Evolutionary conservation across 2,888 invertebrate genomes (phyloP).

Genomic region (Diadromus collaris): DNA sequence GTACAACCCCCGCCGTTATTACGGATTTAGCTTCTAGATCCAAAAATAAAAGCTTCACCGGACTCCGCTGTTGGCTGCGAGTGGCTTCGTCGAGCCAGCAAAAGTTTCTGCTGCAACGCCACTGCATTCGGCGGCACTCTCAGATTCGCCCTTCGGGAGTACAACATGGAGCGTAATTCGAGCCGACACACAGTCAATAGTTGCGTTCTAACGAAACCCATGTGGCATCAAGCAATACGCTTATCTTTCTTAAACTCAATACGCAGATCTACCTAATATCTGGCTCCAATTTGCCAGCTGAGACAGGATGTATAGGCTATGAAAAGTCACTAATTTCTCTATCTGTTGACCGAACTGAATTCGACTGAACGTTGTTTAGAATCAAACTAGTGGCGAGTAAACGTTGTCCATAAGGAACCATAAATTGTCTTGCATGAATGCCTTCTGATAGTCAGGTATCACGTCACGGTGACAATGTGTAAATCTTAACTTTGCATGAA

Average conservation of each 20-base stretch:
- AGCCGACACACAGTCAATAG: background rate
- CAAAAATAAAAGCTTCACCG: slow-evolving; percentile 57
- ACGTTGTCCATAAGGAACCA: background rate
- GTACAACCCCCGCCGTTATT: slow-evolving; percentile 51
- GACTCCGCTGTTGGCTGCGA: slow-evolving; percentile 44
- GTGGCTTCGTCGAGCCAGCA: slow-evolving; percentile 64
- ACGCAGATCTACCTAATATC: background rate
- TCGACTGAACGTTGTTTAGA: background rate
- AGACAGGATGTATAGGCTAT: background rate
- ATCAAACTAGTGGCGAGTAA: background rate
- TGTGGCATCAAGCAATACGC: background rate
- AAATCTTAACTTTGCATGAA: background rate
- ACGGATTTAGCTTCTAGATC: slow-evolving; percentile 58
- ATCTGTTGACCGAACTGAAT: background rate
- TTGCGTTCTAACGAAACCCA: background rate
- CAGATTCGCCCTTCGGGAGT: slow-evolving; percentile 10
- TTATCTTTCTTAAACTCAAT: background rate
- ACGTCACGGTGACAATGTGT: background rate
- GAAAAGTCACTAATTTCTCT: background rate
- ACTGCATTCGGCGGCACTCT: slow-evolving; percentile 45
- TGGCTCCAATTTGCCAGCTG: background rate
- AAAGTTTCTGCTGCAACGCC: slow-evolving; percentile 69
- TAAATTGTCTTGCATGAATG: background rate
- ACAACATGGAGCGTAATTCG: background rate
- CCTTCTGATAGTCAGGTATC: background rate